Evolutionary conservation across 2,113 vertebrate species (phyloP).

Genomic region (Xenotilapia leptura): DNA sequence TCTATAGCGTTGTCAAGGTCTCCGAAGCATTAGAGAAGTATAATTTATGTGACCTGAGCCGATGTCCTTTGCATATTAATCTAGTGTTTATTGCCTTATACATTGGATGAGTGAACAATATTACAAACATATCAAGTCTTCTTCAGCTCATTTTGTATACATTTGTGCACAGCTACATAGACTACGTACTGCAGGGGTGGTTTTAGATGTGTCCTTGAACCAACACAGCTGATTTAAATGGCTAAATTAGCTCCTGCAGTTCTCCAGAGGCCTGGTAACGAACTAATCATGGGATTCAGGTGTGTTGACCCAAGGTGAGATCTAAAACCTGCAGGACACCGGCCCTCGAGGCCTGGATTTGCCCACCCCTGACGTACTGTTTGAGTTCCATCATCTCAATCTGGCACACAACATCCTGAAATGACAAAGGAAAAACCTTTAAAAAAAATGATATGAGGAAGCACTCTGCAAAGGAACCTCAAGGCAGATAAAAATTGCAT

Average conservation of each 20-base stretch:
- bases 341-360: fast-evolving
- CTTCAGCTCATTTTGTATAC: background rate
- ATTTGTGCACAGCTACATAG: background rate
- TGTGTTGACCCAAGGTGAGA: background rate
- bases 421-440: background rate
- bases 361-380: background rate
- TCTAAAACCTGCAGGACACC: fast-evolving
- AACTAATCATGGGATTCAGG: background rate
- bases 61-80: too few species aligned
- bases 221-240: background rate
- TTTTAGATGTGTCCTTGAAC: background rate
- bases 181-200: background rate
- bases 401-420: background rate
- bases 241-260: background rate
- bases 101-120: too few species aligned
- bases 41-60: background rate
- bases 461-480: background rate
- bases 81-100: too few species aligned
- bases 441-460: background rate
- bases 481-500: background rate
- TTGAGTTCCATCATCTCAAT: background rate
- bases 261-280: background rate
- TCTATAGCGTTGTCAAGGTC: background rate
- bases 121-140: background rate
- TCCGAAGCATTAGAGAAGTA: background rate